Percentiles rank a stretch among this genome's conserved stretches.
phyloP scores from a whole-genome alignment of 2,113 vertebrate genomes.

The Embiotoca jacksoni region DNA sequence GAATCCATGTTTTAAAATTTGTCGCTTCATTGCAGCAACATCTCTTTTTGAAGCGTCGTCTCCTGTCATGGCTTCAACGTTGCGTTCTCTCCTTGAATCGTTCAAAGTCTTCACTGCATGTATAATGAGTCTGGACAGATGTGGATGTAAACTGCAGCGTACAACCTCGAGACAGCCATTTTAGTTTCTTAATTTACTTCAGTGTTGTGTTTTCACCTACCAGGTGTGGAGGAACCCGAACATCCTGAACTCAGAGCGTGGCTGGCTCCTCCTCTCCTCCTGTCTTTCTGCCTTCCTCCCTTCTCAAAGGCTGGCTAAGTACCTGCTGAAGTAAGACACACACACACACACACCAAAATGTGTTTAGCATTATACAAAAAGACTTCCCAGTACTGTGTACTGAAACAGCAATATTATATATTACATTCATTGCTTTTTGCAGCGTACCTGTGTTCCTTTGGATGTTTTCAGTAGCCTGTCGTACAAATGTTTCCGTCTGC shows the following conservation, averaged over 20 bases:
- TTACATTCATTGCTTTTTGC: neutral
- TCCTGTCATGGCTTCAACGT: too few species aligned
- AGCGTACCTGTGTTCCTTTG: neutral
- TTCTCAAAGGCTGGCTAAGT: constrained; percentile 88
- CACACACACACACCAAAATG: too few species aligned
- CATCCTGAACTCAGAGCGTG: constrained; percentile 90
- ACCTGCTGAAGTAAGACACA: constrained; percentile 93
- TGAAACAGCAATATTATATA: too few species aligned
- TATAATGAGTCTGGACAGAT: too few species aligned
- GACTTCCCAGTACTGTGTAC: neutral
- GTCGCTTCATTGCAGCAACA: too few species aligned
- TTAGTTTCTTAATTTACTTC: neutral
- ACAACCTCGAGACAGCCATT: too few species aligned
- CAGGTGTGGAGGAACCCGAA: constrained; percentile 95
- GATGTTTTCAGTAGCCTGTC: neutral
- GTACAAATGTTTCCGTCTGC: neutral
- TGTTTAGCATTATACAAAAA: too few species aligned
- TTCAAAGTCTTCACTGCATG: too few species aligned
- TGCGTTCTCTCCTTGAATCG: too few species aligned
- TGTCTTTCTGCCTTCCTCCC: constrained; percentile 93
- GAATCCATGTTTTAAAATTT: too few species aligned
- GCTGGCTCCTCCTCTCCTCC: constrained; percentile 93
- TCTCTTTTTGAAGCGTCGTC: too few species aligned
- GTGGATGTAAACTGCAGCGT: too few species aligned
- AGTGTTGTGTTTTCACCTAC: constrained; percentile 31